Base-by-base conservation (phyloP, 53 echinoderm and acorn worm species). In the Stichopus horrens region DNA sequence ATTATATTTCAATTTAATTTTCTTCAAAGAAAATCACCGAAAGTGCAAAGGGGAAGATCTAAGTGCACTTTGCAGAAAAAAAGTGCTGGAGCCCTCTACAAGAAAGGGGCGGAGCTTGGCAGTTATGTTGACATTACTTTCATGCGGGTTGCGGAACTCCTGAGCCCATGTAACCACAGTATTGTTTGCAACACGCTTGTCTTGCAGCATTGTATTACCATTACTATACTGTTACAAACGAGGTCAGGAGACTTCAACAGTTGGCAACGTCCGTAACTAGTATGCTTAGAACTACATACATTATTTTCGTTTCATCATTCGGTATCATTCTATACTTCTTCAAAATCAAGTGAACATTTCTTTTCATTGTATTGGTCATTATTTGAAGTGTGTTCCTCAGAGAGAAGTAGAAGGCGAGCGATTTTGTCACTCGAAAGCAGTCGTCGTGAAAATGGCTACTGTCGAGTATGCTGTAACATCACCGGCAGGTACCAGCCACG, bases 361-460 rank as follows among this genome's bases (percentile, higher is more conserved):
- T 5, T 71, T 20, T 71, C 71, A 23, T 7, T 13, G 77, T 51
- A 13, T 23, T 21, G 52, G 5, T 76, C 8, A 22, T 14, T 6
- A 76, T 23, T 76, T 76, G 76, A 54, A 76, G 77, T 71, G 18
- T 18, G 71, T 71, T 71, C 6, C 19, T 19, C 14, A 6, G 77
- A 76, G 37, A 76, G 77, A 76, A 51, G 54, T 10, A 76, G 37
- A 76, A 54, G 13, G 13, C 5, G 5, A 10, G 9, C 52, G 11
- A 9, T 13, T 8, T 51, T 76, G 23, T 16, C 14, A 65, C 66
- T 66, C 51, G 5, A 65, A 37, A 78, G 23, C 86, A 77, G 86
- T 74, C 74, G 67, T 90, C 83, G 90, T 86, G 82, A 94, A 94
- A 86, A 96, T 96, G 96, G 96, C 96, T 88, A 96, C 96, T 83